Evolutionary conservation across 2,113 vertebrate genomes (phyloP).

Genomic region (Dermatemys mawii): DNA sequence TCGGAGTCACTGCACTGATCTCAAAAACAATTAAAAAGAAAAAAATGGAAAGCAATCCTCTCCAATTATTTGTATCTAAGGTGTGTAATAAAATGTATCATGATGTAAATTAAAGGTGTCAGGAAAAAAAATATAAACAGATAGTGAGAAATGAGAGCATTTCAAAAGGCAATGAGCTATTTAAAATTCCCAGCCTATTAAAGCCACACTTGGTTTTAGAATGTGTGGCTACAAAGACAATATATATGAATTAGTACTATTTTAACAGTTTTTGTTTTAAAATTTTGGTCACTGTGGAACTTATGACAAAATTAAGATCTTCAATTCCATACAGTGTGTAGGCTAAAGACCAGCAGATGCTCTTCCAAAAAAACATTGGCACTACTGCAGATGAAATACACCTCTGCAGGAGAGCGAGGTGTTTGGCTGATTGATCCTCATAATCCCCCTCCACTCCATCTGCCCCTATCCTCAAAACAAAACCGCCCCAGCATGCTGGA

Average conservation of each 20-base stretch:
- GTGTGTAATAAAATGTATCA: slow-evolving; percentile 6
- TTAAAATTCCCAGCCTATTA: background rate
- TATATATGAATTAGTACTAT: background rate
- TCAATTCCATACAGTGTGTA: background rate
- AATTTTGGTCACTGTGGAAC: background rate
- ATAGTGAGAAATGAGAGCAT: background rate
- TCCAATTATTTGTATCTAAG: background rate
- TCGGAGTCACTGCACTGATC: background rate
- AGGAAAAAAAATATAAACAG: background rate
- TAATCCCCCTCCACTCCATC: background rate
- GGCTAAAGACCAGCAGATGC: background rate
- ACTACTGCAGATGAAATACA: background rate
- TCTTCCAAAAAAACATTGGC: background rate
- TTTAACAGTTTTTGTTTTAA: background rate
- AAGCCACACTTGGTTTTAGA: background rate
- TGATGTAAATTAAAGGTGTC: background rate
- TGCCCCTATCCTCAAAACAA: background rate
- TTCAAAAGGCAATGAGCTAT: background rate
- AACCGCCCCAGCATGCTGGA: background rate
- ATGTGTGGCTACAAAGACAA: background rate
- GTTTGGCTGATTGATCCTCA: background rate
- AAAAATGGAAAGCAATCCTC: background rate
- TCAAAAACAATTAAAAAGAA: slow-evolving; percentile 25
- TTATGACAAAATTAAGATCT: background rate
- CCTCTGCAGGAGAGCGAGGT: background rate